A percentile compares a stretch with the other conserved stretches of the same genome.
Evolutionary conservation across 2,888 invertebrate species (phyloP).

Genomic region (Aspidiotus rigidus): DNA sequence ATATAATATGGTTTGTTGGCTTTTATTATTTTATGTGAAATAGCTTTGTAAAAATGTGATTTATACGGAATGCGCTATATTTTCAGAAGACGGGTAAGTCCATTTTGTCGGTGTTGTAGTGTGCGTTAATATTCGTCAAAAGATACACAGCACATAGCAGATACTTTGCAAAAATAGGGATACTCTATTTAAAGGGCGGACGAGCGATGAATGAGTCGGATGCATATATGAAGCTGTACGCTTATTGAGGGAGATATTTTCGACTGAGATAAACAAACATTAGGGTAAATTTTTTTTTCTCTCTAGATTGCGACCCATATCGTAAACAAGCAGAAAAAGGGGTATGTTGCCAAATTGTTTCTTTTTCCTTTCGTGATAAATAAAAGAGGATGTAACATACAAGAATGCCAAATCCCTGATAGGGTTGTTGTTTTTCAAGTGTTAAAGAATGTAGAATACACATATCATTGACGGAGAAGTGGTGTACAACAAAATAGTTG

Average conservation of each 20-base stretch:
- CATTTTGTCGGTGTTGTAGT: conserved; percentile 13
- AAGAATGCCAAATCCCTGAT: not conserved
- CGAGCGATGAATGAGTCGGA: conserved; percentile 7
- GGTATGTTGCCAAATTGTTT: conserved; percentile 32
- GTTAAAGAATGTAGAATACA: not conserved
- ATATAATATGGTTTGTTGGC: conserved; percentile 32
- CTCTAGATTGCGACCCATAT: conserved; percentile 28
- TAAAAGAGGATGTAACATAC: conserved; percentile 4
- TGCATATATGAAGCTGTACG: conserved; percentile 32
- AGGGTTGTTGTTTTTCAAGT: conserved; percentile 1
- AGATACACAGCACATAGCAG: not conserved
- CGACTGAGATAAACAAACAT: conserved; percentile 15
- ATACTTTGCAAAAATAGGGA: conserved; percentile 16
- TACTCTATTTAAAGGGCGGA: conserved; percentile 29
- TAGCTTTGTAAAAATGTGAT: conserved; percentile 33
- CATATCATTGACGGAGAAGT: not conserved
- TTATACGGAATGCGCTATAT: conserved; percentile 27
- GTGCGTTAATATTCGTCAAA: conserved; percentile 10
- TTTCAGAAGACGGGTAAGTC: conserved; percentile 27
- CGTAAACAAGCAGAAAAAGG: conserved; percentile 32
- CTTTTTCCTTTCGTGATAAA: conserved; percentile 22
- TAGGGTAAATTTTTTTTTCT: conserved; percentile 26
- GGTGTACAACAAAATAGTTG: no score
- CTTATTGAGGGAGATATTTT: conserved; percentile 28
- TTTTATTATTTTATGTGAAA: conserved; percentile 33